Evolutionary conservation across 2,113 vertebrate species (phyloP).

Genomic region (Hyperopisus bebe): DNA sequence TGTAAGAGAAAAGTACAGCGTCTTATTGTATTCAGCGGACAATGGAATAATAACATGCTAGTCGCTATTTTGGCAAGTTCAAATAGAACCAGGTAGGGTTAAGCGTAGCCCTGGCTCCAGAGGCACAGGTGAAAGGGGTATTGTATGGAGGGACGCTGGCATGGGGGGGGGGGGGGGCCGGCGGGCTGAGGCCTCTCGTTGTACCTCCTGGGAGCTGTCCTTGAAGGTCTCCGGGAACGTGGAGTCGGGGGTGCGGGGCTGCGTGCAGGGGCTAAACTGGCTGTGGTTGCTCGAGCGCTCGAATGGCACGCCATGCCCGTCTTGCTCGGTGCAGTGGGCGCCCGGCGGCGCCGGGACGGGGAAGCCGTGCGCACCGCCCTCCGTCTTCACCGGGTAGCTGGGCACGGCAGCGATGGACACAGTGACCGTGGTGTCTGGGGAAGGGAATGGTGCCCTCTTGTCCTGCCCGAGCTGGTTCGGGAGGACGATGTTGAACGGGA

Average conservation of each 20-base stretch:
- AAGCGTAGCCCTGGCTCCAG: constrained; percentile 57
- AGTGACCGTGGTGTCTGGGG: constrained; percentile 87
- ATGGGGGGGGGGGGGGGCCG: constrained; percentile 23
- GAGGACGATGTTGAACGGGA: constrained; percentile 85
- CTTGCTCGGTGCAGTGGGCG: constrained; percentile 68
- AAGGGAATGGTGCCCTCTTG: constrained; percentile 76
- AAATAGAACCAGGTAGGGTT: constrained; percentile 65
- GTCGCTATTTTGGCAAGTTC: constrained; percentile 65
- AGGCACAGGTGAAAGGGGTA: constrained; percentile 57
- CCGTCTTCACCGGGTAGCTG: constrained; percentile 85
- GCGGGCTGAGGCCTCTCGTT: neutral
- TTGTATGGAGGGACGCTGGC: constrained; percentile 51
- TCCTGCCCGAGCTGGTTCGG: constrained; percentile 76
- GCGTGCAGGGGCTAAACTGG: constrained; percentile 79
- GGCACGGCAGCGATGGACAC: constrained; percentile 84
- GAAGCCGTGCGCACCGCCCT: constrained; percentile 76
- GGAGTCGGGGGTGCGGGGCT: constrained; percentile 86
- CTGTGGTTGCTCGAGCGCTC: constrained; percentile 73
- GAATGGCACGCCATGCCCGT: constrained; percentile 65
- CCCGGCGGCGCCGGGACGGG: constrained; percentile 71
- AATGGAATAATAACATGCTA: constrained; percentile 71
- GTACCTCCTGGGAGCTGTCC: constrained; percentile 89
- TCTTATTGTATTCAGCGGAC: constrained; percentile 71
- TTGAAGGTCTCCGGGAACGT: constrained; percentile 92
- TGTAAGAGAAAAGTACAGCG: constrained; percentile 66